Conservation (phyloP, 2,113 vertebrate species). For the Hyla sarda region DNA sequence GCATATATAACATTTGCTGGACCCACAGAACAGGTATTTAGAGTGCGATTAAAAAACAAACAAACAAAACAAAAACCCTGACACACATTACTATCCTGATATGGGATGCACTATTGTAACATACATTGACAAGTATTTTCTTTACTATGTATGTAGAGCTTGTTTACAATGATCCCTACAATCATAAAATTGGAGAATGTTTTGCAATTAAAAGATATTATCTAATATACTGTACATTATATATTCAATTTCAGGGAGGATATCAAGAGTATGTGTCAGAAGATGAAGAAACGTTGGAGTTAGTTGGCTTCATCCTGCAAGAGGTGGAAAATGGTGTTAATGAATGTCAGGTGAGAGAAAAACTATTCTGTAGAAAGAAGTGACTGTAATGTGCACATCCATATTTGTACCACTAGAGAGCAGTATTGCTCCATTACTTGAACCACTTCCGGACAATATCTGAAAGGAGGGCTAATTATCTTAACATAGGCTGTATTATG, state of each 20-base stretch:
- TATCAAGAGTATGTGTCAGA: constrained; percentile 51
- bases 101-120: no score
- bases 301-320: constrained; percentile 51
- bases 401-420: constrained; percentile 8
- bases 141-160: no score
- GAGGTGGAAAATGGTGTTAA: constrained; percentile 36
- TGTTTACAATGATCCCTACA: neutral
- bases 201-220: neutral
- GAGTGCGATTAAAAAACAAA: no score
- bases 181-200: neutral
- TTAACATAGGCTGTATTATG: neutral
- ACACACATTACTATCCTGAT: no score
- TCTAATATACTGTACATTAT: neutral
- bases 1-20: no score
- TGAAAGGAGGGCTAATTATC: constrained; percentile 12
- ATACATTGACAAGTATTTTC: no score
- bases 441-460: neutral
- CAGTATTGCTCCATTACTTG: constrained; percentile 27
- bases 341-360: constrained; percentile 48
- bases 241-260: constrained; percentile 8
- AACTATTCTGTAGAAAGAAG: neutral
- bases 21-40: no score
- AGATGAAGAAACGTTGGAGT: constrained; percentile 44
- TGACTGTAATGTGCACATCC: neutral
- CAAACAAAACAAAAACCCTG: no score